Base-by-base conservation (phyloP, 2,797 vertebrate species). In the Scarus forsteni region DNA sequence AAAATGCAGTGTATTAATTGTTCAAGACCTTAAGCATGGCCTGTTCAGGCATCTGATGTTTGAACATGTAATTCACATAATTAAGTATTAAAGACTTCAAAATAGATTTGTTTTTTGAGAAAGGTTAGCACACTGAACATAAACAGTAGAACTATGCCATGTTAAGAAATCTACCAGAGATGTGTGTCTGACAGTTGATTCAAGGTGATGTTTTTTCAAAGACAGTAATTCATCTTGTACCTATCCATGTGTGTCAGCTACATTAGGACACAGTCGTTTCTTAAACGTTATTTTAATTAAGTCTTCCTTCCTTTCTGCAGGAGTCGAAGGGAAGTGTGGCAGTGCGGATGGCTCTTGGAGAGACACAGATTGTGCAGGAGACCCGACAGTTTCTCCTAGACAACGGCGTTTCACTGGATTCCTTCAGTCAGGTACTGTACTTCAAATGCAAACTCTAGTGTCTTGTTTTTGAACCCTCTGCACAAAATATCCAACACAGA, bases 371-470 rank as follows among this genome's bases (percentile, higher is more conserved):
- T 0, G 96, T 99, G 13, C 97, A 98, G 73, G 97, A 98, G 70
- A 96, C 98, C 6, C 95, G 98, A 1, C 95, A 83, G 69, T 99
- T 99, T 84, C 95, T 99, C 0, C 51, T 96, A 0, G 96, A 98
- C 64, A 96, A 96, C 0, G 92, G 93, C 12, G 96, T 99, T 81
- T 93, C 95, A 61, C 90, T 99, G 90, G 98, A 99, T 85, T 96
- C 97, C 68, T 99, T 99, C 81, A 97, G 98, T 87, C 98, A 99
- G 96, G 98, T 98, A 87, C 7, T 70, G 98, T 98, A 87, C 7
- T 70, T 38, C 56, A 35, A 6, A 35, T 9, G 36, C 11, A n/a
- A 44, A 53, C 3, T 44, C 50, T 0, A 5, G 0, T 56, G 16
- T 34, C 34, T 5, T 6, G 6, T 14, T 48, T 2, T 10, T 39